Conservation (phyloP, 2,797 vertebrate genomes). For the Neosalanx taihuensis region DNA sequence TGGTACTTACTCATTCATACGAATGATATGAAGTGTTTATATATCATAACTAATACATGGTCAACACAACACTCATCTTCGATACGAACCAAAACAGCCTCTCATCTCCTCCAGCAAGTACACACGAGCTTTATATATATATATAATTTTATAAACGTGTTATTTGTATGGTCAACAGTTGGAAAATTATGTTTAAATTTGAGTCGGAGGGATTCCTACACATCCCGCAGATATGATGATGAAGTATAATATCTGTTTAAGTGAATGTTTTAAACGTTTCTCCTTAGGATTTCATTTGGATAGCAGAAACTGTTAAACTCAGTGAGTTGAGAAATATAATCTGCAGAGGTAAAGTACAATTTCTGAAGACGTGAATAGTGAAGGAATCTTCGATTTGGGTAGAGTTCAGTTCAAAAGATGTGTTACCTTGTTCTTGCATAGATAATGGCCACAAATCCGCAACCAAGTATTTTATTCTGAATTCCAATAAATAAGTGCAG, state of each 20-base stretch:
- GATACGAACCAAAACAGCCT: not conserved
- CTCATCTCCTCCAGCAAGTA: not conserved
- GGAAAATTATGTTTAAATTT: not conserved
- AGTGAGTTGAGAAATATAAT: not conserved
- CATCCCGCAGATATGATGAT: not conserved
- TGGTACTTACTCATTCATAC: no score
- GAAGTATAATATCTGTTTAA: not conserved
- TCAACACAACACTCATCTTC: not conserved
- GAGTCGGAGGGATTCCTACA: not conserved
- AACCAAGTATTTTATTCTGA: not conserved
- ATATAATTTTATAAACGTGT: no score
- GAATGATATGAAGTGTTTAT: not conserved
- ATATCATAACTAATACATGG: not conserved
- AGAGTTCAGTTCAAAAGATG: no score
- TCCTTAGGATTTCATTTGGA: not conserved
- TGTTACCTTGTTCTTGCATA: not conserved
- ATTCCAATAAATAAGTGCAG: no score
- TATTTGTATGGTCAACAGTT: not conserved
- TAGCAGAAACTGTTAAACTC: not conserved
- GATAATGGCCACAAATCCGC: not conserved
- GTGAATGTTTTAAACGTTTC: not conserved
- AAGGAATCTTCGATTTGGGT: no score
- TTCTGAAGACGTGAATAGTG: not conserved
- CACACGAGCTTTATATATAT: not conserved
- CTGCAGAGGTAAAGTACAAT: not conserved